Evolutionary conservation across 1,140 invertebrate genomes (phyloP).

Genomic region (Pomphorhynchus laevis): DNA sequence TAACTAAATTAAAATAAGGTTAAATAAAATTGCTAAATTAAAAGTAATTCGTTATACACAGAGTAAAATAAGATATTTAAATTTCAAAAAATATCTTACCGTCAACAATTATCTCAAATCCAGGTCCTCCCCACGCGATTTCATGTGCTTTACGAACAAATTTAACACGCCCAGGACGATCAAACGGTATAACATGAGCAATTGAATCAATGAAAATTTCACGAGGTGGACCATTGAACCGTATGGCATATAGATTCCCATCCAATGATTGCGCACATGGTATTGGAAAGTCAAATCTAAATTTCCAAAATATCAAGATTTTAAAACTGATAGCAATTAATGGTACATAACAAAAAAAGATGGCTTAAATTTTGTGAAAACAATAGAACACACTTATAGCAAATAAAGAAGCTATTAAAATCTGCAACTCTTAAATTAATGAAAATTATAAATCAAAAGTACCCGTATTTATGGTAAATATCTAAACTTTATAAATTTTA

Average conservation of each 20-base stretch:
- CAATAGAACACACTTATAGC: no score
- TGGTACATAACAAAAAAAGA: slow-evolving; percentile 14
- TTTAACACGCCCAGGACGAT: slow-evolving; percentile 34
- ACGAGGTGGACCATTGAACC: slow-evolving; percentile 52
- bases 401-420: no score
- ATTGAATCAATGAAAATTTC: slow-evolving; percentile 50
- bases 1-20: no score
- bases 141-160: slow-evolving; percentile 36
- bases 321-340: slow-evolving; percentile 8
- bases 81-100: slow-evolving; percentile 20
- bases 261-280: slow-evolving; percentile 15
- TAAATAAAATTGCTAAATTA: no score
- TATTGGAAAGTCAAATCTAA: slow-evolving; percentile 1
- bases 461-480: no score
- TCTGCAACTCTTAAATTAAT: no score
- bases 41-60: neutral
- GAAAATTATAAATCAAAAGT: no score
- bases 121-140: slow-evolving; percentile 52
- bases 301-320: neutral
- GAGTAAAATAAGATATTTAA: neutral
- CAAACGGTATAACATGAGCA: slow-evolving; percentile 33
- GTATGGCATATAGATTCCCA: slow-evolving; percentile 27
- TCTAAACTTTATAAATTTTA: no score
- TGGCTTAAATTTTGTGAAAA: no score
- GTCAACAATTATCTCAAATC: slow-evolving; percentile 39